Conservation (phyloP, 2,113 vertebrate species). For the Malurus elegans region DNA sequence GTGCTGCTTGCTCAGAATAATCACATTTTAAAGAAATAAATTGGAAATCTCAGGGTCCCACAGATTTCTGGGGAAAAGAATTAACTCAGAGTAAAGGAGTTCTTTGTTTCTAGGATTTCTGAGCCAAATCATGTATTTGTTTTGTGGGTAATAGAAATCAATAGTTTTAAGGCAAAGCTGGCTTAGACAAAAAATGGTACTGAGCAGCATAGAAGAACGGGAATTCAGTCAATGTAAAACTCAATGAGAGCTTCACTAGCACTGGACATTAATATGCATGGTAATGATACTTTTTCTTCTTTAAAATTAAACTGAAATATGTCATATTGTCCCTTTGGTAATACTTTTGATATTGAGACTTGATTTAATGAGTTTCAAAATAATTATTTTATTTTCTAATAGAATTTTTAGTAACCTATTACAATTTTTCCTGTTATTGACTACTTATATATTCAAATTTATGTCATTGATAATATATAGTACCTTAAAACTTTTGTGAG, state of each 20-base stretch:
- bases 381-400: not conserved
- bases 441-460: not conserved
- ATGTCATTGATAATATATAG: not conserved
- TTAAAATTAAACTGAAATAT: not conserved
- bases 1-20: not conserved
- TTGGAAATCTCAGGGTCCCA: not conserved
- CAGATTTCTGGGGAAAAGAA: not conserved
- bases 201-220: not conserved
- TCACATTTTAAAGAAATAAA: not conserved
- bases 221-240: not conserved
- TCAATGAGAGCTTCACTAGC: not conserved
- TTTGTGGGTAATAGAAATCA: not conserved
- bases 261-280: not conserved
- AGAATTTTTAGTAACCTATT: not conserved
- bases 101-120: not conserved
- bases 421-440: not conserved
- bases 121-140: not conserved
- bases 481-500: not conserved
- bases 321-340: not conserved
- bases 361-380: not conserved
- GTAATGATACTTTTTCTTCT: not conserved
- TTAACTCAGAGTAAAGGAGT: not conserved
- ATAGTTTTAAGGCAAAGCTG: not conserved
- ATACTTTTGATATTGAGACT: not conserved
- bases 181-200: not conserved